Percentiles rank a stretch among this genome's conserved stretches.
phyloP scores from a whole-genome alignment of 2,797 vertebrate genomes.

The Hydrophis major region DNA sequence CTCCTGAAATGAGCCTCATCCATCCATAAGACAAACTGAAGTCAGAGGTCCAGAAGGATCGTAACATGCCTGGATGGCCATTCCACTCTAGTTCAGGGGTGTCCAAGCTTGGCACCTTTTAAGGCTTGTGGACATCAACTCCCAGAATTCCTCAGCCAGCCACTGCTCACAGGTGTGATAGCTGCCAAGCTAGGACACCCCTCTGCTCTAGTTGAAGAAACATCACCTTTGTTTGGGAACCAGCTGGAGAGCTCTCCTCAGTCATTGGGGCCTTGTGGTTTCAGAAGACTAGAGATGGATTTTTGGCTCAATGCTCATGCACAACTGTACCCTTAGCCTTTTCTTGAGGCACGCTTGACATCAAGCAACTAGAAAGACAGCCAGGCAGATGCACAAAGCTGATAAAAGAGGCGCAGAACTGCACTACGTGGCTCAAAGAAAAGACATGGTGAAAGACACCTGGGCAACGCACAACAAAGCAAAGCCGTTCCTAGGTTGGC shows the following conservation, averaged over 20 bases:
- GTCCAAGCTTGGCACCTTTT: neutral
- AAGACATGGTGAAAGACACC: neutral
- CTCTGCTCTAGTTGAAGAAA: neutral
- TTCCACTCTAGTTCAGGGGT: neutral
- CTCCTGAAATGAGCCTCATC: neutral
- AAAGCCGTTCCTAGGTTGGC: too few relatives aligned
- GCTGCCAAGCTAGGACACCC: neutral
- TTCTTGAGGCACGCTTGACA: neutral
- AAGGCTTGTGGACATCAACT: neutral
- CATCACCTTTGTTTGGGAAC: neutral
- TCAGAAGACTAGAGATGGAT: neutral
- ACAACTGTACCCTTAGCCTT: slow-evolving; percentile 42
- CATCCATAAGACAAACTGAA: neutral
- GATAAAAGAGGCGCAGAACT: neutral
- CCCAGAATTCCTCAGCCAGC: neutral
- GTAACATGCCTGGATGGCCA: neutral
- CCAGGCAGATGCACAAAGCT: neutral
- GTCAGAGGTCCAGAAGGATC: neutral
- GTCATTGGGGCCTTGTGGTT: neutral
- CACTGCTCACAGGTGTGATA: neutral
- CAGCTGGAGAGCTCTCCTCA: neutral
- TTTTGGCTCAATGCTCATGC: neutral
- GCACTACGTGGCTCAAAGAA: too few relatives aligned
- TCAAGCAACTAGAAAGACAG: slow-evolving; percentile 38
- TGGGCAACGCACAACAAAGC: neutral